phyloP scores from a whole-genome alignment of 2,113 vertebrate species.

The Carassius auratus region DNA sequence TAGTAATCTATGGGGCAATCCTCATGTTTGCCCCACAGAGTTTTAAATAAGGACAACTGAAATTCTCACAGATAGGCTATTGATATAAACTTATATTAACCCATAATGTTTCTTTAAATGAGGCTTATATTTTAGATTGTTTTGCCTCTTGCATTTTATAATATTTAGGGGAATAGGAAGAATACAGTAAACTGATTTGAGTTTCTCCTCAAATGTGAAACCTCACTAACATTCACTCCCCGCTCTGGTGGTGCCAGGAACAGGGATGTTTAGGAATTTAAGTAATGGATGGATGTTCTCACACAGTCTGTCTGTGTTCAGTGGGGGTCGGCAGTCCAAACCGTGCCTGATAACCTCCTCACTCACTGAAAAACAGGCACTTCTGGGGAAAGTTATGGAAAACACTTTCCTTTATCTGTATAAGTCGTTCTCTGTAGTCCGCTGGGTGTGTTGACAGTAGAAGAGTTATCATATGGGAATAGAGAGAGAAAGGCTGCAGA shows the following conservation, averaged over 20 bases:
- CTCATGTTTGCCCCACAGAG: neutral
- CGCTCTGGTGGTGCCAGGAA: constrained; percentile 70
- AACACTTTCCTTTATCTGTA: constrained; percentile 47
- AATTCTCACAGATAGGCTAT: neutral
- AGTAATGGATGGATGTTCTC: constrained; percentile 66
- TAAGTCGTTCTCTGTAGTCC: constrained; percentile 33
- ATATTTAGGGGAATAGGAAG: neutral
- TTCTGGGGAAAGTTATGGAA: neutral
- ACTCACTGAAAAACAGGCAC: constrained; percentile 33
- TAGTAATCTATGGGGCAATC: neutral
- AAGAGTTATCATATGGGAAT: neutral
- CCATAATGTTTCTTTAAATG: neutral
- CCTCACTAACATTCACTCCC: neutral
- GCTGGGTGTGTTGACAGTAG: constrained; percentile 13
- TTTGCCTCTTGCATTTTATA: neutral
- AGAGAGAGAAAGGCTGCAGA: constrained; percentile 16
- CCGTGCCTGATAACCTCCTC: constrained; percentile 67
- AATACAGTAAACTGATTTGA: neutral
- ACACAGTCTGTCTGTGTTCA: constrained; percentile 57
- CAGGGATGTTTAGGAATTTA: constrained; percentile 68
- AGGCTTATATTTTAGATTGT: neutral
- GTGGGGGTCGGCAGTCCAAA: constrained; percentile 17
- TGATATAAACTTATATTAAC: neutral
- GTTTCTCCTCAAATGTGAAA: neutral
- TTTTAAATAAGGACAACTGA: neutral